phyloP scores from a whole-genome alignment of 1,140 invertebrate genomes.

The Elysia chlorotica region DNA sequence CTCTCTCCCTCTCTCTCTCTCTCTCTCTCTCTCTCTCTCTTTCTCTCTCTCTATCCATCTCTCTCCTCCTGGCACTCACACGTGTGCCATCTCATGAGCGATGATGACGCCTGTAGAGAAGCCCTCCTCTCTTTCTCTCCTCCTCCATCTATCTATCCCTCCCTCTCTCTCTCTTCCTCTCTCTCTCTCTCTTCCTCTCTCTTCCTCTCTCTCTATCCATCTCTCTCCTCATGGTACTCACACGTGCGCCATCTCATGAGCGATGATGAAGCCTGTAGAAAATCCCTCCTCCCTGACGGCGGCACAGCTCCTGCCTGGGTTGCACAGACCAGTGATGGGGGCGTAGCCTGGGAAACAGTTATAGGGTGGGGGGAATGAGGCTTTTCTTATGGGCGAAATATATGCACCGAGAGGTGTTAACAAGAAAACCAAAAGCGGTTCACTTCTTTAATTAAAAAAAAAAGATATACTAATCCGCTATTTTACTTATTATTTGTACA shows the following conservation, averaged over 20 bases:
- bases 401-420: background rate
- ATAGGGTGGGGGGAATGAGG: background rate
- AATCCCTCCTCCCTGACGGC: conserved; percentile 90
- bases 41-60: no score
- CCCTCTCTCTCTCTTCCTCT: no score
- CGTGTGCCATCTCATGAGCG: conserved; percentile 89
- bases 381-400: background rate
- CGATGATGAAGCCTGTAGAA: conserved; percentile 88
- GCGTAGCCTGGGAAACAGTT: conserved; percentile 70
- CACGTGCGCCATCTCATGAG: conserved; percentile 91
- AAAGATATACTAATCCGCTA: no score
- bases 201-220: no score
- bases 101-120: conserved; percentile 89
- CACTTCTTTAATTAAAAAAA: background rate
- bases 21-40: no score
- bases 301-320: conserved; percentile 77
- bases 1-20: no score
- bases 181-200: no score
- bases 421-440: background rate
- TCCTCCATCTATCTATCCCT: no score
- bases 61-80: conserved; percentile 75
- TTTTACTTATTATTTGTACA: no score
- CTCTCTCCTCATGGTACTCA: no score
- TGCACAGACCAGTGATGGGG: conserved; percentile 82
- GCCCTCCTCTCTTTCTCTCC: conserved; percentile 91